A percentile compares a stretch with the other conserved stretches of the same genome.
These are phyloP conservation scores for Acanthaster planci DNA, from an alignment of 35 echinoderm and acorn worm species.

Conservation along the genomic window DNA sequence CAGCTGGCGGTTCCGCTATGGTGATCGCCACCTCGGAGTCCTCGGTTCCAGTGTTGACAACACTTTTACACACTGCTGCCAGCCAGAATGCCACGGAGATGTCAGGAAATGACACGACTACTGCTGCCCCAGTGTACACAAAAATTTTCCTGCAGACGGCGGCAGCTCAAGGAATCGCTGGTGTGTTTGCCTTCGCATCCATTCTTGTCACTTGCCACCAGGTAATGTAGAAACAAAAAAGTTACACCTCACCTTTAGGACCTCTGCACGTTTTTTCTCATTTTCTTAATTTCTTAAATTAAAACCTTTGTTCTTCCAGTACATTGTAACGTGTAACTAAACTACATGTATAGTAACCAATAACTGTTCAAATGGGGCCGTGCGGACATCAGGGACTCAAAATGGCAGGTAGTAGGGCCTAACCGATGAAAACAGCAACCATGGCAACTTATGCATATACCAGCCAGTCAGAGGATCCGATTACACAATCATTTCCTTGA, in stretches of 20 bases:
- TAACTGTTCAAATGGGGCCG: no score
- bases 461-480: no score
- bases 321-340: no score
- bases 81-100: conserved; percentile 18
- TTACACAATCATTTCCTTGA: no score
- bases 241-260: not conserved
- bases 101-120: not conserved
- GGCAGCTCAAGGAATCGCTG: conserved; percentile 38
- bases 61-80: conserved; percentile 19
- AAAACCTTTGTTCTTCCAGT: no score
- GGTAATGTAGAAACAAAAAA: not conserved
- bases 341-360: no score
- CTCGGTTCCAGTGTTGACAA: conserved; percentile 12
- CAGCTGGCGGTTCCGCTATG: not conserved
- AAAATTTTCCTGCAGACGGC: conserved; percentile 51
- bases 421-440: no score
- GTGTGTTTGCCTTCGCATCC: conserved; percentile 48
- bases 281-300: no score
- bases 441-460: no score
- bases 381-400: no score
- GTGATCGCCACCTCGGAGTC: not conserved
- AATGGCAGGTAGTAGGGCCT: no score
- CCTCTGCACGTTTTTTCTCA: no score
- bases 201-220: conserved; percentile 53
- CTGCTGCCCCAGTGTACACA: conserved; percentile 16